Evolutionary conservation across 1,140 invertebrate genomes (phyloP), one percentile per base, ranked within the genome.

Genomic region (Frieseomelitta varia): DNA sequence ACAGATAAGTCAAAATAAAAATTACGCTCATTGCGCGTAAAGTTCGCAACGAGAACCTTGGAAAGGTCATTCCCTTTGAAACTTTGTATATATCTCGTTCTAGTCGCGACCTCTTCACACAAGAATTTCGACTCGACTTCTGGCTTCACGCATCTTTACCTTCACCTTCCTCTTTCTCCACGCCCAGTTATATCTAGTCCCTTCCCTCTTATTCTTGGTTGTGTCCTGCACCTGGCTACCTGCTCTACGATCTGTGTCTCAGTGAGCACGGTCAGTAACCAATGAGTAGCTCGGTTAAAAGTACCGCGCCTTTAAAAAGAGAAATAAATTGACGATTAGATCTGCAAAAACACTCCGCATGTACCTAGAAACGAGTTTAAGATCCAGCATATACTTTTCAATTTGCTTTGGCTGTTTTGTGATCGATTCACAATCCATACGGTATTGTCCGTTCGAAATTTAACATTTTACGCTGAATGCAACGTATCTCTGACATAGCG

Each of bases 201-300:
- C 74, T 84, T 80, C 86, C 78, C 87, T 86, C 86, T 81, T 84
- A 84, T 86, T 77, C 81, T 67, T 68, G 83, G 73, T 81, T 82
- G 78, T 88, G 88, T 91, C 86, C 76, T 90, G 88, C 91, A 93
- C 91, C 92, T 93, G 91, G 91, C 91, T 92, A 93, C 91, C 92
- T 92, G 91, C 87, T 86, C 51, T 76, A 77, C 79, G 79, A 89
- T 79, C 81, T 75, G 84, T 85, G 81, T 63, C 65, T 68, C 83
- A 77, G 81, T 86, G 83, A 53, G 72, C 65, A 81, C 88, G 82
- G 85, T 82, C 84, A 84, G 78, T 74, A 85, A 83, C 74, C 75
- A 17, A 6, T 17, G 17, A 81, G 30, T 72, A 71, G 79, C 67
- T 51, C 56, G 74, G 63, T 88, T 88, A 88, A 88, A 86, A 88